Evolutionary conservation across 2,888 invertebrate species (phyloP), one percentile per base, ranked within the genome.

Genomic region (Tetragnatha montana): DNA sequence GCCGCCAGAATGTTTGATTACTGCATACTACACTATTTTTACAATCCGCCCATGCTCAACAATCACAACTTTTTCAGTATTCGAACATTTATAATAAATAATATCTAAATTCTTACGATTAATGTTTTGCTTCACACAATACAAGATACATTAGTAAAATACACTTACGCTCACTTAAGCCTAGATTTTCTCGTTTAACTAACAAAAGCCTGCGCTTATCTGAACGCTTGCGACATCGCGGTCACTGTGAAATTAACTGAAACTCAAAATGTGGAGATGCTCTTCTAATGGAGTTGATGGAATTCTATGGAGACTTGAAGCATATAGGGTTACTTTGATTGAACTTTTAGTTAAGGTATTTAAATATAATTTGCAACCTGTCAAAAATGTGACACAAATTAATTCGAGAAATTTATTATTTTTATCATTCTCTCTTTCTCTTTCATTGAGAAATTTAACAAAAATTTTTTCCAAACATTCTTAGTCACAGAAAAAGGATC

Each of bases 161-260:
- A n/a, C 75, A 89, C 89, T 17, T 86, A 89, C 89, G 89, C 89
- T 89, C 89, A 88, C 76, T 89, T 89, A 89, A 89, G 89, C 89
- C 89, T 89, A 89, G 81, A 89, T 71, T 82, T 89, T 84, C 84
- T 50, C 85, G 75, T 80, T 79, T 88, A 82, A 88, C 88, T 88
- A 88, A 88, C 88, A 88, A 88, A 35, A 88, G 88, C 88, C 83
- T 81, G 75, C 87, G 81, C 88, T 86, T 88, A 88, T 88, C 88
- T 88, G 70, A 88, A 88, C 88, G 88, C 88, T 88, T 79, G 19
- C 83, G 78, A 68, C 88, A 88, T 88, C 74, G 82, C 88, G 88
- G 88, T 88, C 83, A 88, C 50, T 74, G 73, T 82, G 69, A 35
- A 60, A 17, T 49, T 49, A 76, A 76, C 49, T 50, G 60, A 60